Evolutionary conservation across 2,797 vertebrate genomes (phyloP), one percentile per base, ranked within the genome.

Genomic region (Catamblyrhynchus diadema): DNA sequence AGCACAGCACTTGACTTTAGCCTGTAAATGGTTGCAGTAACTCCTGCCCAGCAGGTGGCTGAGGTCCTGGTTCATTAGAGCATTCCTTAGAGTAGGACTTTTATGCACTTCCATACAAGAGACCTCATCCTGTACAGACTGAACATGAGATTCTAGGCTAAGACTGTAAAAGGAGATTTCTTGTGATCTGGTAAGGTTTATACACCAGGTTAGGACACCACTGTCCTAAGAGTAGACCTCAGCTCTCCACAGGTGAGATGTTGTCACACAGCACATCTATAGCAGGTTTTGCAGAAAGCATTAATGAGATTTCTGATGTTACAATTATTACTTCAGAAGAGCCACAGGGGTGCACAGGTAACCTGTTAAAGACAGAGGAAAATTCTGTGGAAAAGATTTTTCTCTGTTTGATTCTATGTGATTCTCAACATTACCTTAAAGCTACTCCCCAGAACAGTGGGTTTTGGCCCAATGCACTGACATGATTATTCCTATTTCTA

Each of bases 301-400:
- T 42, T 74, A 42, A 47, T 33, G 14, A 70, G n/a, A 37, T 19
- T 6, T 14, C 51, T 81, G 23, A 69, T 42, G 10, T n/a, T 70
- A 6, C 8, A 16, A 8, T 14, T 66, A 23, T 8, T 79, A 16
- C 3, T 79, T 37, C 27, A 51, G 37, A 24, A 65, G 27, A 33
- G 32, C 27, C 0, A 0, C 19, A 61, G 16, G 5, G 13, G 4
- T 59, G 5, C 35, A 59, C 6, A 69, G 15, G 33, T 25, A 66
- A 42, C 10, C 2, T 32, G 50, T 45, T 9, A 65, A 84, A 88
- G 37, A 60, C 5, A 60, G n/a, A 83, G 12, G 2, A 69, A 78
- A 54, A 73, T 13, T 48, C 39, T 59, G 9, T 18, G 17, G 8
- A 35, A 81, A 50, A 44, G 5, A 41, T 16, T 64, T 39, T 59